These are phyloP conservation scores for Chaenodraco wilsoni DNA, from an alignment of 2,797 vertebrate species.

Conservation along the genomic window DNA sequence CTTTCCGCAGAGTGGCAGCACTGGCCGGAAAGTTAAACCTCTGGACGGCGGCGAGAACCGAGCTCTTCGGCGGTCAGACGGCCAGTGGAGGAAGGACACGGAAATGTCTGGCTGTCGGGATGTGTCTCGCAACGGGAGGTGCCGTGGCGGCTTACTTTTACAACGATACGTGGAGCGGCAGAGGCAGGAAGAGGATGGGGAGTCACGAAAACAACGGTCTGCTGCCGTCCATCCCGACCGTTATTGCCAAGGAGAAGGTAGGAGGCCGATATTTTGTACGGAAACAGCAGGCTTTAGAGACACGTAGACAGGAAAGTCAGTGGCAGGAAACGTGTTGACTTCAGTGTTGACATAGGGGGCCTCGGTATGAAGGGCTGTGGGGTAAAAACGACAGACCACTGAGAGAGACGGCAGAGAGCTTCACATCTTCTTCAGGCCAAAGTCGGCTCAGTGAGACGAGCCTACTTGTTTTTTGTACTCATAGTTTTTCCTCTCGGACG, in stretches of 20 bases:
- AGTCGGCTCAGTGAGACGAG: background rate
- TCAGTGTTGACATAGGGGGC: slow-evolving; percentile 38
- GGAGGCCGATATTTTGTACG: background rate
- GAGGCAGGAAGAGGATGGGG: slow-evolving; percentile 63
- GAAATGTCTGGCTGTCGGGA: slow-evolving; percentile 60
- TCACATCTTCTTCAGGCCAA: slow-evolving; percentile 4
- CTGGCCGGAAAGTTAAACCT: slow-evolving; percentile 66
- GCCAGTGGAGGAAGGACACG: slow-evolving; percentile 21
- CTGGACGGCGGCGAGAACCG: slow-evolving; percentile 49
- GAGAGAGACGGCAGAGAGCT: background rate
- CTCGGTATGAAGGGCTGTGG: slow-evolving; percentile 1
- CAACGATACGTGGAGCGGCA: slow-evolving; percentile 47
- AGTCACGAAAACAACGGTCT: slow-evolving; percentile 58
- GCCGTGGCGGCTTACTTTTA: slow-evolving; percentile 75
- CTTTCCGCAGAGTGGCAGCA: slow-evolving; percentile 78
- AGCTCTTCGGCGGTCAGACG: slow-evolving; percentile 38
- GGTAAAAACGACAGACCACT: background rate
- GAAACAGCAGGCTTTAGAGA: background rate
- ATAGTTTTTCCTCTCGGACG: slow-evolving; percentile 21
- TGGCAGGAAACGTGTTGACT: background rate
- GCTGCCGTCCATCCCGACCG: slow-evolving; percentile 75
- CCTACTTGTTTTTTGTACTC: slow-evolving; percentile 20
- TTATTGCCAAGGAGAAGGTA: slow-evolving; percentile 84
- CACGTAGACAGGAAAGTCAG: background rate
- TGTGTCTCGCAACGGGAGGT: slow-evolving; percentile 78